phyloP scores from a whole-genome alignment of 1,140 invertebrate genomes.

The Drosophila auraria region DNA sequence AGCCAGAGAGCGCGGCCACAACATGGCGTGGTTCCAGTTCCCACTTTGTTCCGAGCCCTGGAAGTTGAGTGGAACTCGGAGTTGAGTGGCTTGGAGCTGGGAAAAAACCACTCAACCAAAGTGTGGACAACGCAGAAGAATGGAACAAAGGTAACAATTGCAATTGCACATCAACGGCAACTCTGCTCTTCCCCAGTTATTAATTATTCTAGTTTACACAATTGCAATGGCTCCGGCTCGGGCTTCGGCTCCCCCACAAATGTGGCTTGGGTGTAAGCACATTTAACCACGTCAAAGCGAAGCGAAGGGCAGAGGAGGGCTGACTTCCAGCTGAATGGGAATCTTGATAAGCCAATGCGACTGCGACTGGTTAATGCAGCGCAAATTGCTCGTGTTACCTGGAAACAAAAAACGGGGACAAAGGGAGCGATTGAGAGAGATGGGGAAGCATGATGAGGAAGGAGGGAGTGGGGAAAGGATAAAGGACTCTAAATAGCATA shows the following conservation, averaged over 20 bases:
- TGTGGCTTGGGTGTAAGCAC: conserved; percentile 57
- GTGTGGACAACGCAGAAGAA: conserved; percentile 54
- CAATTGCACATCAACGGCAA: conserved; percentile 47
- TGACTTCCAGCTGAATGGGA: conserved; percentile 15
- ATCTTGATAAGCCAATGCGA: conserved; percentile 43
- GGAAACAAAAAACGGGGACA: conserved; percentile 51
- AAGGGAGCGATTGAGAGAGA: background rate
- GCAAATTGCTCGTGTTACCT: conserved; percentile 72
- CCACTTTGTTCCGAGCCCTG: conserved; percentile 66
- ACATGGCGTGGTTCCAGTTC: conserved; percentile 75
- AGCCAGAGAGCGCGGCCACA: conserved; percentile 48
- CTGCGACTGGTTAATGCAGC: conserved; percentile 66
- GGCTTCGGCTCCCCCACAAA: conserved; percentile 27
- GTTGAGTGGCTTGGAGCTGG: conserved; percentile 11
- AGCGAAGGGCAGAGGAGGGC: conserved; percentile 21
- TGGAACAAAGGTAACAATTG: conserved; percentile 54
- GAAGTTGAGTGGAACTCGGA: conserved; percentile 66
- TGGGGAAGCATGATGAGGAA: background rate
- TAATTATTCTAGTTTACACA: conserved; percentile 68
- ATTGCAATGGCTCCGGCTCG: conserved; percentile 11
- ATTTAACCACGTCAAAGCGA: conserved; percentile 35
- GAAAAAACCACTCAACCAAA: conserved; percentile 28
- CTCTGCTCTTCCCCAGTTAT: conserved; percentile 41
- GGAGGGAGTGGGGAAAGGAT: background rate
- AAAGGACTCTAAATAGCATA: background rate